Conservation (phyloP, 2,113 vertebrate species). For the Osmerus mordax region DNA sequence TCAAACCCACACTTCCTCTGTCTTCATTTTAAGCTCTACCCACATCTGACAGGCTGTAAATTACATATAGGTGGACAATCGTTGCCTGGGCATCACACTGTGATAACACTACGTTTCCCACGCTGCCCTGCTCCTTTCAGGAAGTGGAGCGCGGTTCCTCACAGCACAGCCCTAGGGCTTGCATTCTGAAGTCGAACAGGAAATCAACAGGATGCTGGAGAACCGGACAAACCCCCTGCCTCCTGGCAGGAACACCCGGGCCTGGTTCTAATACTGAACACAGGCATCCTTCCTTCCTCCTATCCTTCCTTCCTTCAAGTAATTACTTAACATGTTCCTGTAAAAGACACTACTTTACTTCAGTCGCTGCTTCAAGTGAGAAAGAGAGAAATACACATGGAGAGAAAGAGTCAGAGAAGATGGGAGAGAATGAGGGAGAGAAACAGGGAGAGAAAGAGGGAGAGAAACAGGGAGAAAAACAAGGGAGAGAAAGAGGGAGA, state of each 20-base stretch:
- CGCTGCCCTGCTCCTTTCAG: neutral
- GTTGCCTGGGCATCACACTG: slow-evolving; percentile 8
- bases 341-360: no score
- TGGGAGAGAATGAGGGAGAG: no score
- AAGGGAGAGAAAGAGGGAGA: no score
- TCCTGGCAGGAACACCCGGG: neutral
- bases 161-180: slow-evolving; percentile 15
- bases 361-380: no score
- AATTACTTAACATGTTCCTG: no score
- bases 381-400: no score
- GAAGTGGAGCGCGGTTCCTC: slow-evolving; percentile 13
- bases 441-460: no score
- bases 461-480: no score
- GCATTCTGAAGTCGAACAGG: slow-evolving; percentile 23
- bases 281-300: neutral
- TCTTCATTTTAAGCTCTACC: neutral
- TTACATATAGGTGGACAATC: neutral
- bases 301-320: neutral
- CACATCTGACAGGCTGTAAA: neutral
- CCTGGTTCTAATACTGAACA: neutral
- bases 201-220: slow-evolving; percentile 47
- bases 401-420: no score
- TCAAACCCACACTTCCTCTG: neutral
- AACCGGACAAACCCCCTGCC: neutral
- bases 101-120: slow-evolving; percentile 48